Evolutionary conservation across 1,140 invertebrate genomes (phyloP).

Genomic region (Sycophila sp.): DNA sequence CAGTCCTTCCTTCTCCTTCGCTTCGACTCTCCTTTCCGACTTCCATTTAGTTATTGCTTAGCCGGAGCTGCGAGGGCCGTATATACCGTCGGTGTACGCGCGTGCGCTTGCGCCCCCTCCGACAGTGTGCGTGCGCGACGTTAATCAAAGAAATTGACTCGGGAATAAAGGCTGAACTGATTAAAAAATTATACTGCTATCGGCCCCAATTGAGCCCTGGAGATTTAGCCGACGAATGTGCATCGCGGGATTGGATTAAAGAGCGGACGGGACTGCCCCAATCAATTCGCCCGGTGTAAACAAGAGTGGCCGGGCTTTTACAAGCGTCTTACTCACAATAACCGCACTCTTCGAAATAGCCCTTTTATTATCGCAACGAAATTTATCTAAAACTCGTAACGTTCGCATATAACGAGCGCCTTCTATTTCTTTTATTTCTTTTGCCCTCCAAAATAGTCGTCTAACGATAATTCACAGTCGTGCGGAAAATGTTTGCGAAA

Average conservation of each 20-base stretch:
- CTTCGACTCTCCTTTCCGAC: conserved; percentile 34
- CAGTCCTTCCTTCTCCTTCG: conserved; percentile 25
- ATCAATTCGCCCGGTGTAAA: neutral
- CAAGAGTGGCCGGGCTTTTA: neutral
- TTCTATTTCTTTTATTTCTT: too few relatives aligned
- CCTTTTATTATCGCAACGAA: too few relatives aligned
- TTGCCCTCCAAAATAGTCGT: too few relatives aligned
- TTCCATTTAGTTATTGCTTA: conserved; percentile 58
- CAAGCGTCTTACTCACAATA: neutral
- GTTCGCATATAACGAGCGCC: too few relatives aligned
- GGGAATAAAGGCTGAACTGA: conserved; percentile 26
- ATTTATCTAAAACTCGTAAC: too few relatives aligned
- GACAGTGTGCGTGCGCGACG: neutral
- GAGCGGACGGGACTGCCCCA: neutral
- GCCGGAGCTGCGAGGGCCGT: conserved; percentile 3
- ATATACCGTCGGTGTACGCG: neutral
- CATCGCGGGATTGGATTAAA: conserved; percentile 23
- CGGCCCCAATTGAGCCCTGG: neutral
- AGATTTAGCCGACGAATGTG: neutral
- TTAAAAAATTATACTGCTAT: conserved; percentile 28
- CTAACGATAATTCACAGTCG: too few relatives aligned
- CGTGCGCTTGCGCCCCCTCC: neutral
- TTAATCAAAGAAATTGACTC: conserved; percentile 37
- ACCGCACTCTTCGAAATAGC: neutral
- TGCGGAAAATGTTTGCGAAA: too few relatives aligned